Evolutionary conservation across 2,888 invertebrate species (phyloP), one percentile per base, ranked within the genome.

Genomic region (Diarsia rubi): DNA sequence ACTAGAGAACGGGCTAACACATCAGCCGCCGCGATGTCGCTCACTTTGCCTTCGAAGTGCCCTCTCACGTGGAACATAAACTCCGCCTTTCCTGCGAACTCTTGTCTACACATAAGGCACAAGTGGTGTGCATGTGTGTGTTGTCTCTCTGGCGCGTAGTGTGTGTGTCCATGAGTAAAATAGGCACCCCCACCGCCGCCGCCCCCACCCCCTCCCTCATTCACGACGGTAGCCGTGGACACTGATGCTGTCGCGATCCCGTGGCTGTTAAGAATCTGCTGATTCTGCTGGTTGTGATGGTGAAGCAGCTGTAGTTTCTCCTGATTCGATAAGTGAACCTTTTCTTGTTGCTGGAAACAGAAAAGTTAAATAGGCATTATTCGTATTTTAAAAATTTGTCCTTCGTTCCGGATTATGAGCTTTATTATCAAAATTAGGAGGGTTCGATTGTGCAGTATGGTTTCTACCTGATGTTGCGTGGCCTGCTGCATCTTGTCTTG

Each of bases 11-110:
- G 92, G 54, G 97, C 97, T 62, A 97, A 90, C 77, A 96, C 96
- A 72, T 97, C 97, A 3, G 97, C 97, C 1, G 97, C 96, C 3
- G 97, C 95, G 67, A 97, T 95, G 82, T 97, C 97, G 69, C 93
- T 95, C 86, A 96, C 96, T 90, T 96, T 97, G 11, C 97, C 97
- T 87, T 97, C 97, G 84, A 97, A 97, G 88, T 98, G 97, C 31
- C 97, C 97, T 83, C 97, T 94, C 24, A 98, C 97, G 89, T 98
- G 97, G 92, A 97, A 97, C 97, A 97, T 97, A 90, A 97, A 97
- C 90, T 98, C 97, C 0, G 97, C 97, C 90, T 97, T 97, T 24
- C 97, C 97, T 27, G 97, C 97, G 90, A 97, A 97, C 91, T 97
- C 97, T 73, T 97, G 97, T 42, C 97, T 95, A 83, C 97, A 97